These are phyloP conservation scores for Phyllostomus hastatus DNA, from an alignment of 2,113 vertebrate genomes.

Conservation along the genomic window DNA sequence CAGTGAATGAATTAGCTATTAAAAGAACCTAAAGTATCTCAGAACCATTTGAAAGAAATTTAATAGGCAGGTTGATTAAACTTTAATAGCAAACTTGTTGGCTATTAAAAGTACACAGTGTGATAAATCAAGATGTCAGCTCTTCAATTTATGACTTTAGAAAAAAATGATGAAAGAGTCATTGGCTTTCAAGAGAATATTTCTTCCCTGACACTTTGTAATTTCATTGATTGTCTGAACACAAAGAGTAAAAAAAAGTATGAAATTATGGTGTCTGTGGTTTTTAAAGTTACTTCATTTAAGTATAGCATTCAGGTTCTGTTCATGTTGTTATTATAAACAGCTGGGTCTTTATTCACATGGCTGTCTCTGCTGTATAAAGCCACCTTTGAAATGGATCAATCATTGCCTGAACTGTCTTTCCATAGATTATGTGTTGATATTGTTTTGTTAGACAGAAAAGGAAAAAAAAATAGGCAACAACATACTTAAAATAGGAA, in stretches of 20 bases:
- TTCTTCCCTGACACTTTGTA: constrained; percentile 62
- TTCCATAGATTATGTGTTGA: not conserved
- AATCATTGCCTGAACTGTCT: not conserved
- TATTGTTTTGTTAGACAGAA: not conserved
- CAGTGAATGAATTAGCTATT: constrained; percentile 80
- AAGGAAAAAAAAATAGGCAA: not conserved
- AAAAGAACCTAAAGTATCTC: constrained; percentile 75
- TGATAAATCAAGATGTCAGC: constrained; percentile 76
- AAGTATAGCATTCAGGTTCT: not conserved
- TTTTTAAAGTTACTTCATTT: not conserved
- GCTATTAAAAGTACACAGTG: constrained; percentile 76
- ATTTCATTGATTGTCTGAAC: constrained; percentile 59
- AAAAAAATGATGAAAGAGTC: constrained; percentile 28
- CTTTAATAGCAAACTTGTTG: constrained; percentile 84
- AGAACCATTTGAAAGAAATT: constrained; percentile 81
- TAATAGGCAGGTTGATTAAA: constrained; percentile 83
- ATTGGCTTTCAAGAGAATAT: constrained; percentile 49
- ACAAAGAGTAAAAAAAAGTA: constrained; percentile 38
- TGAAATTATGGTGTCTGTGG: not conserved
- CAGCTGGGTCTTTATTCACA: not conserved
- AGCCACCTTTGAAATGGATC: not conserved
- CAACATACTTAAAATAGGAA: not conserved
- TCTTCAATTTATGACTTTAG: constrained; percentile 62
- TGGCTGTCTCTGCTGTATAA: not conserved
- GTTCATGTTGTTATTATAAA: not conserved